Conservation (phyloP, 2,113 vertebrate species). For the Nematolebias whitei region DNA sequence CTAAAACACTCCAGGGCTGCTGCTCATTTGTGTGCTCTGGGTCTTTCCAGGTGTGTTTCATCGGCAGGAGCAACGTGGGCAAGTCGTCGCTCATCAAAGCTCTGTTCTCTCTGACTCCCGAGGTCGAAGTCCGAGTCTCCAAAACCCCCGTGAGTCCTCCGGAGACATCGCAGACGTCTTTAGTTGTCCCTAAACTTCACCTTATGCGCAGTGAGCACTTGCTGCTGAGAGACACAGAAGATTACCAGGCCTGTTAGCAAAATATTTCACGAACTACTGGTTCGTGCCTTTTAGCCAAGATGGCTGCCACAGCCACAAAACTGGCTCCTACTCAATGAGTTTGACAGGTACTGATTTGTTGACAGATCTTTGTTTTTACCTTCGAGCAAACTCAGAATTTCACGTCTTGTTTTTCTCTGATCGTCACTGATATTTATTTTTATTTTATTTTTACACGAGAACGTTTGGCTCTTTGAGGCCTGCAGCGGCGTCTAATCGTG, state of each 20-base stretch:
- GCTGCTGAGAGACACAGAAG: neutral
- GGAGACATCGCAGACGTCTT: neutral
- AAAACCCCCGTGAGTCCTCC: conserved; percentile 88
- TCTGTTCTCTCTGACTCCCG: conserved; percentile 89
- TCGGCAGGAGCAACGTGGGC: conserved; percentile 95
- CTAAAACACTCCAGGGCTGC: no score
- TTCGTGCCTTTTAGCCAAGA: no score
- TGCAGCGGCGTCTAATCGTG: no score
- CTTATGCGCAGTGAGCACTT: neutral
- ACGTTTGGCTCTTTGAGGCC: no score
- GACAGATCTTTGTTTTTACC: no score
- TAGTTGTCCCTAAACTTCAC: neutral
- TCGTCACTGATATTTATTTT: no score
- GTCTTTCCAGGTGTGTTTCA: conserved; percentile 91
- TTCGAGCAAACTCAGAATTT: neutral
- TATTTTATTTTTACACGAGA: no score
- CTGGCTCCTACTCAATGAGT: no score
- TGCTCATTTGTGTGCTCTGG: neutral
- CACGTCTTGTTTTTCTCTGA: neutral
- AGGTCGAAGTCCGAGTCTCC: conserved; percentile 91
- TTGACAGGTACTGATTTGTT: no score
- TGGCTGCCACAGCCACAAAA: no score
- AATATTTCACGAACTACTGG: no score
- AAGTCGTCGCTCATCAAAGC: conserved; percentile 93
- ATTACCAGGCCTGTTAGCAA: no score